Percentiles rank a stretch among this genome's conserved stretches.
phyloP scores from a whole-genome alignment of 2,888 invertebrate species.

The Heteropelma amictum region DNA sequence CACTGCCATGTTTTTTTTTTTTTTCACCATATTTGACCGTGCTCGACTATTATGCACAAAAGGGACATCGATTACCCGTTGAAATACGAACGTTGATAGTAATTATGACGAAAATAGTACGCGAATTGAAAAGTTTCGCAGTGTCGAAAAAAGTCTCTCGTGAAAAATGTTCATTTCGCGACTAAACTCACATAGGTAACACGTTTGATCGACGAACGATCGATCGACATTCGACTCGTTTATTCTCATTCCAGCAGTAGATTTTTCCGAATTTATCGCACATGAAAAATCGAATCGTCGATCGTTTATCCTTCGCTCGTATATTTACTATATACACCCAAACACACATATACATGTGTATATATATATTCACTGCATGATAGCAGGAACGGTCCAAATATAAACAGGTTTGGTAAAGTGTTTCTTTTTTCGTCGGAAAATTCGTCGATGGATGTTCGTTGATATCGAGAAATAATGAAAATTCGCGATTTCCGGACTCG shows the following conservation, averaged over 20 bases:
- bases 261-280: constrained; percentile 9
- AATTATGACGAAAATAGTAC: too few relatives aligned
- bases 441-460: background rate
- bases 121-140: too few relatives aligned
- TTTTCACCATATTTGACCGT: constrained; percentile 40
- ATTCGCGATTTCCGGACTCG: background rate
- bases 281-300: constrained; percentile 26
- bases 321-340: background rate
- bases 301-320: constrained; percentile 34
- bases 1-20: constrained; percentile 58
- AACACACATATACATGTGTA: background rate
- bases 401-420: constrained; percentile 21
- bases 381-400: constrained; percentile 58
- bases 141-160: too few relatives aligned
- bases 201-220: background rate
- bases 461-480: background rate
- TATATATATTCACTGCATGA: constrained; percentile 61
- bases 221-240: constrained; percentile 30
- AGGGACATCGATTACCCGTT: constrained; percentile 12
- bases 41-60: constrained; percentile 38
- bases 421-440: background rate
- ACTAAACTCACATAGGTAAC: too few relatives aligned
- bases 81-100: constrained; percentile 4
- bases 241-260: constrained; percentile 12
- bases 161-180: too few relatives aligned